Evolutionary conservation across 2,113 vertebrate species (phyloP).

Genomic region (Cottus gobio): DNA sequence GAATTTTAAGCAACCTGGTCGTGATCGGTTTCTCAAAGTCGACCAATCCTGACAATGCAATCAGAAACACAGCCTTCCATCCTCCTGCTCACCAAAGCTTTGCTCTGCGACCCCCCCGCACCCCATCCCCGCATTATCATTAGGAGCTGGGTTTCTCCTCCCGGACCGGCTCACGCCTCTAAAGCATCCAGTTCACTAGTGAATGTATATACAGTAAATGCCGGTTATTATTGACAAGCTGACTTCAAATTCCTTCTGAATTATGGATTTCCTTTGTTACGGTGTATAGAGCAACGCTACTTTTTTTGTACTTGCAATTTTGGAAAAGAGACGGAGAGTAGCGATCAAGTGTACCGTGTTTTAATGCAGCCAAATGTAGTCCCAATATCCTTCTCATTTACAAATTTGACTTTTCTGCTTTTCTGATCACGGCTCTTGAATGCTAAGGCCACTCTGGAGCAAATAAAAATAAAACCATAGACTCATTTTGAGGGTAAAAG

Average conservation of each 20-base stretch:
- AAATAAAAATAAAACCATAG: not conserved
- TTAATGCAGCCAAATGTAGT: not conserved
- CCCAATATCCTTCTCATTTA: not conserved
- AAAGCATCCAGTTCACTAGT: not conserved
- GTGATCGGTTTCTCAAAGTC: not conserved
- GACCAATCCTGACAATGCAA: not conserved
- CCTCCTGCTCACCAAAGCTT: conserved; percentile 3
- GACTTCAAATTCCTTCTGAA: not conserved
- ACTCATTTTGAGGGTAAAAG: not conserved
- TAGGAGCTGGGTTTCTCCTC: not conserved
- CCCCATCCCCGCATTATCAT: too few species aligned
- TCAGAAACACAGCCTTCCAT: not conserved
- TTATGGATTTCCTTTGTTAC: not conserved
- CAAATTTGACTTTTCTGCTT: not conserved
- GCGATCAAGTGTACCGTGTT: not conserved
- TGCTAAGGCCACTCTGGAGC: not conserved
- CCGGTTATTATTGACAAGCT: not conserved
- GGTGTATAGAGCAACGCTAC: not conserved
- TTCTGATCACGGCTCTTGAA: not conserved
- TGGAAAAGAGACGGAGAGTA: not conserved
- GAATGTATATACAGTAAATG: conserved; percentile 8
- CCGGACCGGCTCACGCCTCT: not conserved
- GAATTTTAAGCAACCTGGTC: not conserved
- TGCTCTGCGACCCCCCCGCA: not conserved
- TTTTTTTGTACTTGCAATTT: not conserved